Base-by-base conservation (phyloP, 2,888 invertebrate genomes). In the Lasioglossum leucozonium region DNA sequence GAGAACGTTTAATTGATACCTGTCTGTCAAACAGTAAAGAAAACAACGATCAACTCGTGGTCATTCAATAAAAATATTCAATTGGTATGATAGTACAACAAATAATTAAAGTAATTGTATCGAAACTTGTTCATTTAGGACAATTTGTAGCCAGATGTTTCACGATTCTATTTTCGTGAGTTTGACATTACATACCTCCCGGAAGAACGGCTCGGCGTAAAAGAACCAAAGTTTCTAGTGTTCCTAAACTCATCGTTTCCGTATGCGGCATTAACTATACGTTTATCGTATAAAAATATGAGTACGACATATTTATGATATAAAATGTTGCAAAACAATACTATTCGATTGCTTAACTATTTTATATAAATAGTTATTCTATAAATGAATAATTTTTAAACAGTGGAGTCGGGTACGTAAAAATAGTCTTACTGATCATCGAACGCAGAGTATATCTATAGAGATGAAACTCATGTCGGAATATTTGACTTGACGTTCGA, bases 151-250 rank as follows among this genome's bases (percentile, higher is more conserved):
- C 34, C 73, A 16, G 94, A 94, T 94, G 94, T 91, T 91, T 78
- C 74, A 42, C 81, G 94, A 94, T 94, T 92, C 88, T 83, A 55
- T 79, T 87, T 80, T 11, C 81, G 75, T 37, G 86, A 88, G 89
- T 87, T 79, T 83, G 40, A 55, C 87, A 81, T 90, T 93, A 94
- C 92, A 93, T 94, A 94, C 93, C 94, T 94, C 88, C 90, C 90
- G 88, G 88, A 90, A 82, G 83, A 86, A 88, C 89, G 88, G 89
- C 89, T 87, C 85, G 47, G 76, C 62, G 69, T 47, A 84, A 90
- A 90, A 90, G 88, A 86, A 81, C 62, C 58, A 26, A 69, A 73
- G 40, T 72, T 71, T 47, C 30, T 22, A 8, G 44, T 30, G 87
- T 93, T 93, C 91, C 81, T 55, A 92, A 93, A 92, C 58, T 79